Evolutionary conservation across 2,113 vertebrate genomes (phyloP), one percentile per base, ranked within the genome.

Genomic region (Camelus dromedarius): DNA sequence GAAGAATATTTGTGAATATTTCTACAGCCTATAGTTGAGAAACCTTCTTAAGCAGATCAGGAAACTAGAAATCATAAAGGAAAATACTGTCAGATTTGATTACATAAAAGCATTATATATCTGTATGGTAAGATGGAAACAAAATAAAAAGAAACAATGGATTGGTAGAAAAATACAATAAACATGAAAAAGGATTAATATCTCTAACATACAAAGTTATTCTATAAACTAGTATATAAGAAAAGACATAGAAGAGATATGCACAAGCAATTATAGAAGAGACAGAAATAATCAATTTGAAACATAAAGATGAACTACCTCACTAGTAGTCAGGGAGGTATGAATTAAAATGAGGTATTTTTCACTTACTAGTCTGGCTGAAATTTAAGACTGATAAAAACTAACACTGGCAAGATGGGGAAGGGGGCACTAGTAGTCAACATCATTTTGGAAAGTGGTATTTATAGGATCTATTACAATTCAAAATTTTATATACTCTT

Each of bases 81-180:
- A 88, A 93, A 93, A 76, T 30, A 48, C 6, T 28, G 38, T 42
- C 10, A 80, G 24, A 66, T 85, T n/a, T 80, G 18, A 86, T 66
- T 87, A 94, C 22, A 86, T 19, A 75, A 87, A 96, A 75, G 35
- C 22, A 38, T 30, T 35, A 79, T n/a, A 67, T 8, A 81, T 86
- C 9, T 58, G 11, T n/a, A 76, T 22, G 20, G 48, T 93, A 83
- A 94, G 66, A 75, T 66, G 14, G 38, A 75, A 73, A 56, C 30
- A 75, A 89, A 92, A 89, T 69, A 15, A 89, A 77, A 76, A 87
- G 30, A 93, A 42, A 42, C 14, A 86, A 50, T 38, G 80, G 16
- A 92, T 18, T 64, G 42, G 60, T 3, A 90, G 22, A 90, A 83
- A 83, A 89, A 70, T 81, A 62, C 8, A 89, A 80, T 64, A 38